Base-by-base conservation (phyloP, 2,888 invertebrate genomes). In the Drosophila diplacantha region DNA sequence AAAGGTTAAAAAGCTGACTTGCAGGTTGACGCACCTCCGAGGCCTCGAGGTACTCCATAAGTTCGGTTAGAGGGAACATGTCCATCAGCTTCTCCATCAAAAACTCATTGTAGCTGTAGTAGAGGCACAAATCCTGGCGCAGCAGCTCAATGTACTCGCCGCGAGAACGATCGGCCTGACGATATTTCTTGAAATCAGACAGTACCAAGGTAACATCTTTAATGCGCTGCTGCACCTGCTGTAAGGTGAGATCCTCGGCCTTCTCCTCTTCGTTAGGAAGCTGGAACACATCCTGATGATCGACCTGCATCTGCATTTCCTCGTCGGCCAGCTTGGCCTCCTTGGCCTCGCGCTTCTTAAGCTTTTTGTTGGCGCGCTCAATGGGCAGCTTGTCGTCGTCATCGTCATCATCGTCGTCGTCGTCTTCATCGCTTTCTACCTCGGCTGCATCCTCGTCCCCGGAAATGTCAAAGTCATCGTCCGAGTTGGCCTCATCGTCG, bases 21-120 rank as follows among this genome's bases (percentile, higher is more conserved):
- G 3, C 8, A 1, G 0, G 1, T n/a, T 12, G 43, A 39, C 73
- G 34, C 8, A 95, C 93, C 90, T 99, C 99, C 86, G 97, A 98
- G 0, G 99, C 95, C 90, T 99, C 99, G 55, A 99, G 89, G 88
- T 96, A 98, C 86, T 99, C 97, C 71, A 97, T 90, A 16, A 99
- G 90, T 89, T 97, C 96, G 69, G 92, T 92, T 3, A 96, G 88
- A 4, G 96, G 93, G 85, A 98, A 97, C 82, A 98, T 91, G 83
- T 97, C 93, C 92, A 98, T 94, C 2, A 99, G 89, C 84, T 94
- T 93, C 75, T 93, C 93, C 95, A 99, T 98, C 16, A 99, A 89
- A 87, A 95, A 99, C 57, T 95, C 93, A 89, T 99, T 99, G 87
- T 99, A 99, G 85, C 96, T 96, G 90, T 98, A 99, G 87, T 98